Percentiles rank a stretch among this genome's conserved stretches.
These are phyloP conservation scores for Aselliscus stoliczkanus DNA, from an alignment of 2,797 vertebrate genomes.

Conservation along the genomic window DNA sequence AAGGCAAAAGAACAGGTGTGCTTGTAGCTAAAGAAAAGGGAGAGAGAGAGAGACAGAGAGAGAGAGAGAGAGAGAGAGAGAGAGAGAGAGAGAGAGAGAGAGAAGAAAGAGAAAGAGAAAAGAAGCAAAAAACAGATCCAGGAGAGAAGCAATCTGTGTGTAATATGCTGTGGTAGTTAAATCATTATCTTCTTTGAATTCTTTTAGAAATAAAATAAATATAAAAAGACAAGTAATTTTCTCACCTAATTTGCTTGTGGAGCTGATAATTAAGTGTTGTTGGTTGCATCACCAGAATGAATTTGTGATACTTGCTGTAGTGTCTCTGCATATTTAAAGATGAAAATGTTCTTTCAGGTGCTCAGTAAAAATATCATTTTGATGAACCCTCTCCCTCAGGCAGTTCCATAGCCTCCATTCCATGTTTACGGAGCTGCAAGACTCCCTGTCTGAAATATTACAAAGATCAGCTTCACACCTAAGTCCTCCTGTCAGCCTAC, in stretches of 20 bases:
- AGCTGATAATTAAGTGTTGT: slow-evolving; percentile 89
- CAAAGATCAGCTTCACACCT: not conserved
- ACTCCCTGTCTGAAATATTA: not conserved
- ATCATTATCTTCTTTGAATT: slow-evolving; percentile 75
- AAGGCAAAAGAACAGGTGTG: not conserved
- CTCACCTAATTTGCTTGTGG: slow-evolving; percentile 88
- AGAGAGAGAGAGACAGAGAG: not conserved
- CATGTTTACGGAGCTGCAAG: slow-evolving; percentile 12
- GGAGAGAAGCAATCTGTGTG: slow-evolving; percentile 45
- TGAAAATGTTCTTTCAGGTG: slow-evolving; percentile 76
- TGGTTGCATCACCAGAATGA: slow-evolving; percentile 81
- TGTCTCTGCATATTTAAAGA: slow-evolving; percentile 86
- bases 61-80: not conserved
- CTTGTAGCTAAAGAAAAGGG: not conserved
- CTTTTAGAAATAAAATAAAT: slow-evolving; percentile 86
- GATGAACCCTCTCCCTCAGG: slow-evolving; percentile 56
- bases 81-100: not conserved
- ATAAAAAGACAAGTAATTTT: slow-evolving; percentile 88
- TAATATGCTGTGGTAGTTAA: slow-evolving; percentile 68
- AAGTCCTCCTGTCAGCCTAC: not conserved
- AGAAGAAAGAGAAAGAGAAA: not conserved
- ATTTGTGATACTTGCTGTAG: slow-evolving; percentile 82
- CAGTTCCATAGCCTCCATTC: not conserved
- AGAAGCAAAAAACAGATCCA: not conserved
- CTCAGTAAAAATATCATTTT: slow-evolving; percentile 78